Base-by-base conservation (phyloP, 2,113 vertebrate genomes). In the Rhynchomys soricoides region DNA sequence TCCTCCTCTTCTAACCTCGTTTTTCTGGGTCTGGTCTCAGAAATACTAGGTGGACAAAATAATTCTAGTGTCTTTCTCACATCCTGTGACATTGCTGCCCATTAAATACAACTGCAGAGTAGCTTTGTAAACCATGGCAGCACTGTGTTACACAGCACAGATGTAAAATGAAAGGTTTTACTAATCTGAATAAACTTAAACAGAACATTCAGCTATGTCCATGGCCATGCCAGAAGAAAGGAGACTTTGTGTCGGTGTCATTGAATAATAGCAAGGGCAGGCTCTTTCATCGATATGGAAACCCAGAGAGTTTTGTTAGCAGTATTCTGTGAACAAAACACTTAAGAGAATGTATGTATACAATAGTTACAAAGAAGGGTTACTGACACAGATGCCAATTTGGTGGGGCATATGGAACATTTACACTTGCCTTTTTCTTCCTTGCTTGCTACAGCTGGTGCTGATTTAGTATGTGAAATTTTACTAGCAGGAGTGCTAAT, bases 401-500 rank as follows among this genome's bases (percentile, higher is more conserved):
- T 98, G 98, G 98, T 98, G 98, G 98, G 98, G 98, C 98, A 99
- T 98, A 99, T 99, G 98, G 99, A 99, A 98, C 98, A 98, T 99
- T 98, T 99, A 98, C 98, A 99, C 98, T 99, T 99, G 98, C 98
- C 98, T 99, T 99, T 99, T 99, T 98, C 98, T 98, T 99, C 98
- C 98, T 98, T 98, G 77, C 98, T 99, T 98, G 98, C 98, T 99
- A 98, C 98, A 99, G 98, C 98, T 99, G 98, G 98, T 99, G 98
- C 98, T 99, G 98, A 98, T 99, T 99, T 99, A 98, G 98, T 98
- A 99, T 98, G 98, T 99, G 98, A 99, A 99, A 99, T 99, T 98
- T 99, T 99, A 99, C 98, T 99, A 99, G 99, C 98, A 98, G 98
- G 98, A 99, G 98, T 98, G 98, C 98, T 99, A 99, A 99, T 99